Evolutionary conservation across 2,113 vertebrate species (phyloP).

Genomic region (Lates calcarifer): DNA sequence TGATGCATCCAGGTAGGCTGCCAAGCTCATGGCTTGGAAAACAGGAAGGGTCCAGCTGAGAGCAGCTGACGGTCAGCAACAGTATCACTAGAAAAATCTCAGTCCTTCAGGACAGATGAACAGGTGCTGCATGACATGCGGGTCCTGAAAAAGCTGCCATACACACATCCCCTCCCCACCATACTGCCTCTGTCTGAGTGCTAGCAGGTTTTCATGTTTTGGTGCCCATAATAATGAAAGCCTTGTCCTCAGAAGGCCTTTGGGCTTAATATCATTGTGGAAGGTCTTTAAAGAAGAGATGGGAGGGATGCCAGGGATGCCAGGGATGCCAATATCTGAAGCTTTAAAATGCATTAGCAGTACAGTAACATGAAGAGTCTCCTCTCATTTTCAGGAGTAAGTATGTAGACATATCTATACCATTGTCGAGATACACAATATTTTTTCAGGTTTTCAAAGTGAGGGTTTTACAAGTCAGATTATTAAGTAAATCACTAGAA

Average conservation of each 20-base stretch:
- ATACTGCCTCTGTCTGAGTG: not conserved
- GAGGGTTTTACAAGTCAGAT: not conserved
- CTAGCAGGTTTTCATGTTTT: not conserved
- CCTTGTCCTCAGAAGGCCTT: constrained; percentile 26
- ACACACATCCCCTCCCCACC: not conserved
- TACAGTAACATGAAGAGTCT: not conserved
- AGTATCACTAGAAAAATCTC: constrained; percentile 70
- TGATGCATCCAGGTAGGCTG: constrained; percentile 59
- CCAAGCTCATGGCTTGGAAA: constrained; percentile 19
- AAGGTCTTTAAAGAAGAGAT: constrained; percentile 33
- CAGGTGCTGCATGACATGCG: constrained; percentile 81
- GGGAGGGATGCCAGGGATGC: constrained; percentile 3
- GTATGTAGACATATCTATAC: not conserved
- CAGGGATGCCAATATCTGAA: not conserved
- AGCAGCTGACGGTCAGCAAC: constrained; percentile 18
- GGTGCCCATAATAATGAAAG: constrained; percentile 17
- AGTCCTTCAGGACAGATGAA: constrained; percentile 76
- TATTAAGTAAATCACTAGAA: no score
- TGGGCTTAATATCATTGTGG: constrained; percentile 1
- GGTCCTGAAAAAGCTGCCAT: constrained; percentile 45
- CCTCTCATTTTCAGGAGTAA: not conserved
- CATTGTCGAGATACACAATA: not conserved
- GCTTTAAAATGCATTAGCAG: constrained; percentile 5
- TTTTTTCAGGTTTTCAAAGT: not conserved
- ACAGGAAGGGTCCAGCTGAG: constrained; percentile 38